These are phyloP conservation scores for Colaptes auratus DNA, from an alignment of 2,113 vertebrate genomes.

Conservation along the genomic window DNA sequence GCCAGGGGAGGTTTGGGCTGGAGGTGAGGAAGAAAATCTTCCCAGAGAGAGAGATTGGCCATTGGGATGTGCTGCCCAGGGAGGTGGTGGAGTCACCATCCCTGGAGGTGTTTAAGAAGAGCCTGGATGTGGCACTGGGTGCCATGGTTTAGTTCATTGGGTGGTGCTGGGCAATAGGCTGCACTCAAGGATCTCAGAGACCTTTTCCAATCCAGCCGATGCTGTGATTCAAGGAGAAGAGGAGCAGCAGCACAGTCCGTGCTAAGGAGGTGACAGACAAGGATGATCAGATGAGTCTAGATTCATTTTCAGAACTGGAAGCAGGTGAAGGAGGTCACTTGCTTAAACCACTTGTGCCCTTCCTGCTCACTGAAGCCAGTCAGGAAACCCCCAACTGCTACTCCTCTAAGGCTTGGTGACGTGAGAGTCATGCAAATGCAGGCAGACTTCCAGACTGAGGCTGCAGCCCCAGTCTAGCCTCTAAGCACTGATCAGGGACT, in stretches of 20 bases:
- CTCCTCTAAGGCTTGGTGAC: not conserved
- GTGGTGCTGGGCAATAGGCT: too few relatives aligned
- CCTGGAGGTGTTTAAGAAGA: too few relatives aligned
- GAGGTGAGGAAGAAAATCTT: too few relatives aligned
- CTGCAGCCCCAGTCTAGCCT: not conserved
- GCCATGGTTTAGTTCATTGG: too few relatives aligned
- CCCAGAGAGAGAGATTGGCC: too few relatives aligned
- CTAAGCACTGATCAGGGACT: not conserved
- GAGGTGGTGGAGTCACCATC: too few relatives aligned
- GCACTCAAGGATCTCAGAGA: too few relatives aligned
- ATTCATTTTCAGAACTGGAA: not conserved
- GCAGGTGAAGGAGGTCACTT: not conserved
- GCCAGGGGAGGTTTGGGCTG: too few relatives aligned
- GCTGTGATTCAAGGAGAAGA: not conserved
- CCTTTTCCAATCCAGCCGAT: too few relatives aligned
- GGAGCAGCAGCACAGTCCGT: not conserved
- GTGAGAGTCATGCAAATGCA: not conserved
- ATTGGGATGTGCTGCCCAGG: too few relatives aligned
- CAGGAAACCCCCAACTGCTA: not conserved
- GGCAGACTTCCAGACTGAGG: not conserved
- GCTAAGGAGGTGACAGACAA: not conserved
- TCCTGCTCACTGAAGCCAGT: accelerated
- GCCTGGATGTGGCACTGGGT: too few relatives aligned
- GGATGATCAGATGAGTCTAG: not conserved
- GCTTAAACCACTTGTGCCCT: not conserved